A percentile compares a stretch with the other conserved stretches of the same genome.
phyloP scores from a whole-genome alignment of 2,113 vertebrate species.

The Jaculus jaculus region DNA sequence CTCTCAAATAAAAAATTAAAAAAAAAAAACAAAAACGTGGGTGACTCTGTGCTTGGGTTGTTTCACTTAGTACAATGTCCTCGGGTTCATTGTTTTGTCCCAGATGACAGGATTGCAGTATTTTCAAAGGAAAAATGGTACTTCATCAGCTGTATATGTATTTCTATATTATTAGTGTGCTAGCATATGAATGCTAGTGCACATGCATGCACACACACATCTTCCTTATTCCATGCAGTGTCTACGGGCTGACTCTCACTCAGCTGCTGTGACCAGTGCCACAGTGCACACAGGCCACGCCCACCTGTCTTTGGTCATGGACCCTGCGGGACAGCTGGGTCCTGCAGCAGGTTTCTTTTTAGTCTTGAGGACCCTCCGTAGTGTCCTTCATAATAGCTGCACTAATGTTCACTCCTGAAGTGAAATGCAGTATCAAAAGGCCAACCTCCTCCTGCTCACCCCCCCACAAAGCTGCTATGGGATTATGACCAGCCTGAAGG shows the following conservation, averaged over 20 bases:
- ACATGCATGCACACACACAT: neutral
- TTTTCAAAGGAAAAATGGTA: neutral
- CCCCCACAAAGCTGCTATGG: neutral
- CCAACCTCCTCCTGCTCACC: too few relatives aligned
- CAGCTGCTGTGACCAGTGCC: neutral
- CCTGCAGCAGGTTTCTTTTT: neutral
- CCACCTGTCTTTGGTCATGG: neutral
- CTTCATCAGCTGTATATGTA: neutral
- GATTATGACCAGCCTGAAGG: neutral
- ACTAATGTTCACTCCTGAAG: neutral
- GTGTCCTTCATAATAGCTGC: too few relatives aligned
- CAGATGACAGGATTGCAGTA: too few relatives aligned
- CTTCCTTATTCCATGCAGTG: neutral
- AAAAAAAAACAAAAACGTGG: too few relatives aligned
- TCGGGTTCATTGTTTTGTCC: neutral
- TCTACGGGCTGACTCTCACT: too few relatives aligned
- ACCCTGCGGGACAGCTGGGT: neutral
- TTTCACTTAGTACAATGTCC: fast-evolving
- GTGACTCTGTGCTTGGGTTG: neutral
- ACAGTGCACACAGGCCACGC: fast-evolving
- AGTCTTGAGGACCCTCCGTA: neutral
- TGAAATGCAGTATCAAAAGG: neutral
- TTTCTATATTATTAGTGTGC: neutral
- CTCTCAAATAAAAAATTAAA: too few relatives aligned
- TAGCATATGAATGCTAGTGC: neutral